Evolutionary conservation across 1,140 invertebrate species (phyloP).

Genomic region (Gryllus bimaculatus): DNA sequence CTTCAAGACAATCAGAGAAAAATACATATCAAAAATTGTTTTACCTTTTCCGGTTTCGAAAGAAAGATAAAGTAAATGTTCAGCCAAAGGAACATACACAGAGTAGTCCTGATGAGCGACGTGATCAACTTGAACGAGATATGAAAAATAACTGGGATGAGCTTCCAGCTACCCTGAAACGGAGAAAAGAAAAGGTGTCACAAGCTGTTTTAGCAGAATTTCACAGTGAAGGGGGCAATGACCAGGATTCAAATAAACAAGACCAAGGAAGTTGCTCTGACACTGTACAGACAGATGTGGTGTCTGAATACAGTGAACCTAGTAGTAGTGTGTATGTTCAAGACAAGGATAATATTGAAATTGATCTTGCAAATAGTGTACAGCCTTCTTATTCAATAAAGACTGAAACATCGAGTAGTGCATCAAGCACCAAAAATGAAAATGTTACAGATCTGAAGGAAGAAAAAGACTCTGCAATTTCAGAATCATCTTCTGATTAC

Average conservation of each 20-base stretch:
- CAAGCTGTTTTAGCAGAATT: constrained; percentile 15
- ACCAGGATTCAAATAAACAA: not conserved
- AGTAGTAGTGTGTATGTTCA: not conserved
- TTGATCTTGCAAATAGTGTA: not conserved
- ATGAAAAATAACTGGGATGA: constrained; percentile 36
- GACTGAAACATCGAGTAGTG: not conserved
- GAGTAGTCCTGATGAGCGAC: constrained; percentile 11
- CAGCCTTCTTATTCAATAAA: not conserved
- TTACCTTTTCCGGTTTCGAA: constrained; percentile 10
- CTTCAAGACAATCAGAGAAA: not conserved
- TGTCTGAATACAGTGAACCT: not conserved
- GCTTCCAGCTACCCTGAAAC: constrained; percentile 35
- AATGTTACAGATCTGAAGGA: not conserved
- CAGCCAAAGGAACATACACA: not conserved
- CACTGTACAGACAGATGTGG: not conserved
- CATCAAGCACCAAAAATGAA: too few relatives aligned
- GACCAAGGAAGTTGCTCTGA: not conserved
- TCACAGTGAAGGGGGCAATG: not conserved
- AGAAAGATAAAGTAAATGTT: not conserved
- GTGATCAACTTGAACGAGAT: constrained; percentile 16
- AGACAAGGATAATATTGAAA: not conserved
- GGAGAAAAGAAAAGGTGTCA: constrained; percentile 30
- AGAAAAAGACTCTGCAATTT: not conserved
- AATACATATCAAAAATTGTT: constrained; percentile 8
- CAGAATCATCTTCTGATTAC: not conserved